These are phyloP conservation scores for Vidua chalybeata DNA, from an alignment of 2,113 vertebrate genomes.

Conservation along the genomic window DNA sequence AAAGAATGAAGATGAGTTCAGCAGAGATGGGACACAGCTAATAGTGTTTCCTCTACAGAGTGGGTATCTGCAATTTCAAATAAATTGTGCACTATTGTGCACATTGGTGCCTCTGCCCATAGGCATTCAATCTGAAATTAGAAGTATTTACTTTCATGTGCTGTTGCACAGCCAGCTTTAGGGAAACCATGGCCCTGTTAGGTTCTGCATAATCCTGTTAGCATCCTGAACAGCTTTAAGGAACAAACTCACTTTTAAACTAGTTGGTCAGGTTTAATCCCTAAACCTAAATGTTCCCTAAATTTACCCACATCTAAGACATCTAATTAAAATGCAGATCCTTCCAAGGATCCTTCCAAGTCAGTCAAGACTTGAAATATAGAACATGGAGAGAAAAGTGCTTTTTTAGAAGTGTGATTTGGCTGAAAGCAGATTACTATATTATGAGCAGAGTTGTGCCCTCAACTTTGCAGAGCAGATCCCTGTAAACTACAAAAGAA, in stretches of 20 bases:
- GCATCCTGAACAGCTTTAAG: constrained; percentile 10
- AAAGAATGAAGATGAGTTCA: background rate
- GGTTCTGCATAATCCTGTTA: constrained; percentile 29
- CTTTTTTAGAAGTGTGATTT: background rate
- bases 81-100: background rate
- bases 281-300: background rate
- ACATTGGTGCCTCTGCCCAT: background rate
- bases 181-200: background rate
- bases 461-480: background rate
- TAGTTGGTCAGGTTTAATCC: background rate
- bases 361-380: background rate
- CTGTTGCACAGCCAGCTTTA: background rate
- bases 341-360: background rate
- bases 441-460: background rate
- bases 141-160: constrained; percentile 9
- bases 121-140: constrained; percentile 12
- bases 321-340: constrained; percentile 34
- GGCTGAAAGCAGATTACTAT: background rate
- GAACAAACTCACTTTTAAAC: background rate
- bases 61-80: background rate
- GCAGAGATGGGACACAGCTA: background rate
- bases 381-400: background rate
- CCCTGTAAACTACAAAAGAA: background rate
- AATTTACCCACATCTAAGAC: background rate
- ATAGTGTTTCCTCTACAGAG: background rate